A percentile compares a stretch with the other conserved stretches of the same genome.
Conservation (phyloP, 2,113 vertebrate species). For the Trogon surrucura region DNA sequence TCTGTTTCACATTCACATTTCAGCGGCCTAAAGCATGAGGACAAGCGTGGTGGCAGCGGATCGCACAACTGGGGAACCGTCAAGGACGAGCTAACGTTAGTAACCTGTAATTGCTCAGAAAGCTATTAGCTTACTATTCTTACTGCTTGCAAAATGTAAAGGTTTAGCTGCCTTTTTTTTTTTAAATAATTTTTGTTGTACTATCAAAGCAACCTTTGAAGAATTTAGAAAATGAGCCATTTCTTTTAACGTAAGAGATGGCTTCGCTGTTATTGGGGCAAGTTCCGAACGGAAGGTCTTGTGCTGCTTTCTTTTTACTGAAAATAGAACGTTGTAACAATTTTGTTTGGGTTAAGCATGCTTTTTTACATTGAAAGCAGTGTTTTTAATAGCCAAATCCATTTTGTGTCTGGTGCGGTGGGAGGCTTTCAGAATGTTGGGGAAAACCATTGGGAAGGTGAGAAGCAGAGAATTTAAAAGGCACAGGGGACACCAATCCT, state of each 20-base stretch:
- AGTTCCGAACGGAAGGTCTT: neutral
- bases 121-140: neutral
- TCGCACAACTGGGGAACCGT: constrained; percentile 99
- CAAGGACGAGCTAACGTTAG: constrained; percentile 97
- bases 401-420: accelerated
- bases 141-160: neutral
- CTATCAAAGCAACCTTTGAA: neutral
- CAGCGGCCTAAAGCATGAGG: constrained; percentile 96
- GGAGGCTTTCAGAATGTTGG: neutral
- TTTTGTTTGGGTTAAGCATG: neutral
- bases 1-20: constrained; percentile 88
- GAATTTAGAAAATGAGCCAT: accelerated
- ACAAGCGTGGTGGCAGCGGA: constrained; percentile 96
- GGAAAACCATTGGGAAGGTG: neutral
- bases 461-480: neutral
- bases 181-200: accelerated
- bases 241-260: accelerated
- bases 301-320: neutral
- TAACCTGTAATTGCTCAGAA: constrained; percentile 39
- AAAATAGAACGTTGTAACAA: neutral
- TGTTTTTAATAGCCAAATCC: neutral
- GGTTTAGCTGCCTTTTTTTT: neutral
- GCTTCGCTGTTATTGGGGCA: neutral
- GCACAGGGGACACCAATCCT: neutral
- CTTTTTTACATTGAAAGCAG: neutral